Evolutionary conservation across 2,797 vertebrate species (phyloP).

Genomic region (Galagoides demidoff): DNA sequence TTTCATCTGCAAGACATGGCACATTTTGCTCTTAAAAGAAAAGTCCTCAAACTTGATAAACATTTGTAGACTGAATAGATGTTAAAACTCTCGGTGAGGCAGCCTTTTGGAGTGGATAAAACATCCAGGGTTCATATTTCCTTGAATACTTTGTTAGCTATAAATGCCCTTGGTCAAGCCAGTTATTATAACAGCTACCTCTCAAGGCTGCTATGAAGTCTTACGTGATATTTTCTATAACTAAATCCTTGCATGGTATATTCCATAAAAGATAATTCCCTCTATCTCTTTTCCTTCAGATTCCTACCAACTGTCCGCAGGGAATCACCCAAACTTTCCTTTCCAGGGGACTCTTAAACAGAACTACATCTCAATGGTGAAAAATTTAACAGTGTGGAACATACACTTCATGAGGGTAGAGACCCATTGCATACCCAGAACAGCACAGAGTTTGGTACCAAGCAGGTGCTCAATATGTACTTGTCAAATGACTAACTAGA

Average conservation of each 20-base stretch:
- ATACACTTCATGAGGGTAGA: not conserved
- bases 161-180: not conserved
- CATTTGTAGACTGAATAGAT: not conserved
- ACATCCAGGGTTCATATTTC: not conserved
- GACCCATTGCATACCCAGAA: not conserved
- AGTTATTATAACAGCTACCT: not conserved
- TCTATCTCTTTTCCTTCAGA: constrained; percentile 25
- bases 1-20: too few relatives aligned
- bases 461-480: not conserved
- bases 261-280: constrained; percentile 37
- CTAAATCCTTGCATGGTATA: not conserved
- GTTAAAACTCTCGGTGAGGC: not conserved
- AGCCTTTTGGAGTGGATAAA: not conserved
- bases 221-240: not conserved
- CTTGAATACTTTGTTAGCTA: not conserved
- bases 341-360: not conserved
- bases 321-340: constrained; percentile 37
- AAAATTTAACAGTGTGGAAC: not conserved
- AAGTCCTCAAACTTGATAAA: not conserved
- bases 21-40: too few relatives aligned
- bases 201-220: not conserved
- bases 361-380: not conserved
- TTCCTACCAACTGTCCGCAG: not conserved
- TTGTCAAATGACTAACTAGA: constrained; percentile 19
- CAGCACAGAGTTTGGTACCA: not conserved